Conservation (phyloP, 1,140 invertebrate genomes). For the Protaetia brevitarsis region DNA sequence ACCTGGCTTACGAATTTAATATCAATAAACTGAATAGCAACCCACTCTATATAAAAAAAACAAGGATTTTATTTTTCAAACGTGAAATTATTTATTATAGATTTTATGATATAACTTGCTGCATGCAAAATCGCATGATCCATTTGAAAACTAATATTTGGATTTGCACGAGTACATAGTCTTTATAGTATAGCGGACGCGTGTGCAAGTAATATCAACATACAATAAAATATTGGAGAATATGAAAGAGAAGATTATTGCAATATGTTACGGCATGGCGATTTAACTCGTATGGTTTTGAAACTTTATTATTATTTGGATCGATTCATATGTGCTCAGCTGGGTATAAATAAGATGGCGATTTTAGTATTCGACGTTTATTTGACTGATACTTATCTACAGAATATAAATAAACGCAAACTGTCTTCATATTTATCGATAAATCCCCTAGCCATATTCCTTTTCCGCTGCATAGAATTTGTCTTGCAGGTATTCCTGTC, state of each 20-base stretch:
- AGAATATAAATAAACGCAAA: neutral
- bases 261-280: neutral
- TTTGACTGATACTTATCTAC: neutral
- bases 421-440: neutral
- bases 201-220: neutral
- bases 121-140: neutral
- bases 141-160: neutral
- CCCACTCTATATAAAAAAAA: neutral
- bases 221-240: too few relatives aligned
- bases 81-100: neutral
- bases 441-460: neutral
- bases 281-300: neutral
- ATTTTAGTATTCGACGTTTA: neutral
- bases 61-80: neutral
- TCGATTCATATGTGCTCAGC: neutral
- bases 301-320: constrained; percentile 2
- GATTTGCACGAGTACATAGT: neutral
- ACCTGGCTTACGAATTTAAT: neutral
- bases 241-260: too few relatives aligned
- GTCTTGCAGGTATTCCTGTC: neutral
- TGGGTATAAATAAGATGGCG: neutral
- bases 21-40: neutral
- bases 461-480: neutral
- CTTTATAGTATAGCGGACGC: neutral
- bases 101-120: neutral